Evolutionary conservation across 1,140 invertebrate species (phyloP).

Genomic region (Callitettix versicolor): DNA sequence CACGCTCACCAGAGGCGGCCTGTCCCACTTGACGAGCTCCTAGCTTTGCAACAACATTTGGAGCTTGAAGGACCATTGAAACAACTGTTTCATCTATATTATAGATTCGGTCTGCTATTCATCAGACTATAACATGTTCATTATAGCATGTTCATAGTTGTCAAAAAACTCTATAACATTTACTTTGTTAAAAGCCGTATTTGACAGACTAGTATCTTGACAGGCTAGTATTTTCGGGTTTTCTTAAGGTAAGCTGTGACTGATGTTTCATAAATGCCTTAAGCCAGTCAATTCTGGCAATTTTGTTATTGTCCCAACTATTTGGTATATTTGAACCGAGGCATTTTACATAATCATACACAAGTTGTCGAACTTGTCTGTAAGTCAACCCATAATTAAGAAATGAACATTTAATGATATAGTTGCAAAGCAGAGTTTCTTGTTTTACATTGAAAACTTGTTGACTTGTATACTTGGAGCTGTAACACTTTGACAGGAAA

Average conservation of each 20-base stretch:
- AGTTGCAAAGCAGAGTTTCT: not conserved
- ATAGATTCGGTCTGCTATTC: constrained; percentile 22
- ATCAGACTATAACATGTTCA: not conserved
- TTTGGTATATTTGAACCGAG: not conserved
- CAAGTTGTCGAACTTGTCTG: not conserved
- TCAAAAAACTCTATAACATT: constrained; percentile 23
- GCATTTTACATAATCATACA: not conserved
- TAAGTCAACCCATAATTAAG: not conserved
- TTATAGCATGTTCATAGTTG: constrained; percentile 15
- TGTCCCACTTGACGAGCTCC: constrained; percentile 26
- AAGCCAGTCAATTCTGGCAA: not conserved
- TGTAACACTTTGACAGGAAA: not conserved
- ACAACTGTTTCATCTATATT: constrained; percentile 27
- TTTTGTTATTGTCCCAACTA: not conserved
- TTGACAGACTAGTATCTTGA: constrained; percentile 27
- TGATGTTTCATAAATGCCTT: constrained; percentile 25
- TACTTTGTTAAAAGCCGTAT: constrained; percentile 27
- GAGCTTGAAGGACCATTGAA: constrained; percentile 27
- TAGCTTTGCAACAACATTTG: constrained; percentile 27
- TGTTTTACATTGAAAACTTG: not conserved
- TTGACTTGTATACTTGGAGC: not conserved
- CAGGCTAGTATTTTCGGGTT: constrained; percentile 29
- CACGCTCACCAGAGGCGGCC: constrained; percentile 26
- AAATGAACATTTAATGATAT: not conserved
- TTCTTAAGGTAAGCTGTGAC: constrained; percentile 26